Conservation (phyloP, 2,113 vertebrate species). For the Upupa epops region DNA sequence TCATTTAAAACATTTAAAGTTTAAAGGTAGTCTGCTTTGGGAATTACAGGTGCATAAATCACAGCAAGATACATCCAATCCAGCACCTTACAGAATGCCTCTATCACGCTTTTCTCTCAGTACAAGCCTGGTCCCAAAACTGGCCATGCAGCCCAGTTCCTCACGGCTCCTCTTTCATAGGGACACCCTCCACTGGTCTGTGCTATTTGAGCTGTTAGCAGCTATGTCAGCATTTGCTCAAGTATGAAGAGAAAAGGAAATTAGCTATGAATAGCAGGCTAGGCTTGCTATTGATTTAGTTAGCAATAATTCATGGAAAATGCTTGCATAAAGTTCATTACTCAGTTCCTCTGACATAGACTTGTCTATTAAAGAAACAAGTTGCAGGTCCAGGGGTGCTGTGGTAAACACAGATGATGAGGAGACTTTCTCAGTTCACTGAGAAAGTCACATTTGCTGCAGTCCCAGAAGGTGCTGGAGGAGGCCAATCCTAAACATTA, state of each 20-base stretch:
- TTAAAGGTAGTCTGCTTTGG: not conserved
- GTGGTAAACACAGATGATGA: not conserved
- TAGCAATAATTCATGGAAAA: not conserved
- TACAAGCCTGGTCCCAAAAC: not conserved
- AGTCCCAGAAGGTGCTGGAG: not conserved
- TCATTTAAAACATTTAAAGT: not conserved
- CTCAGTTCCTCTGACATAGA: conserved; percentile 25
- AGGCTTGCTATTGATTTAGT: not conserved
- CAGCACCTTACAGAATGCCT: not conserved
- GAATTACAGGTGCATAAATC: not conserved
- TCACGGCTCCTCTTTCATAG: not conserved
- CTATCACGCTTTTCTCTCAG: not conserved
- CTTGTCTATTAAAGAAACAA: conserved; percentile 18
- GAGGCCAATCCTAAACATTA: not conserved
- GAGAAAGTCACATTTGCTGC: not conserved
- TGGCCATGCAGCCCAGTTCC: accelerated
- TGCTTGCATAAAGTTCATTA: conserved; percentile 3
- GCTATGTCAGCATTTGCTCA: not conserved
- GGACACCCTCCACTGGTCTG: not conserved
- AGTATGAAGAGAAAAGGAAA: not conserved
- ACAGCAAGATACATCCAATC: not conserved
- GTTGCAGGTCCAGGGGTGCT: not conserved
- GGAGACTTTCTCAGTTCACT: conserved; percentile 13
- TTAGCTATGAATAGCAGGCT: not conserved
- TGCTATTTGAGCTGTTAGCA: not conserved